Conservation (phyloP, 2,113 vertebrate genomes). For the Python bivittatus region DNA sequence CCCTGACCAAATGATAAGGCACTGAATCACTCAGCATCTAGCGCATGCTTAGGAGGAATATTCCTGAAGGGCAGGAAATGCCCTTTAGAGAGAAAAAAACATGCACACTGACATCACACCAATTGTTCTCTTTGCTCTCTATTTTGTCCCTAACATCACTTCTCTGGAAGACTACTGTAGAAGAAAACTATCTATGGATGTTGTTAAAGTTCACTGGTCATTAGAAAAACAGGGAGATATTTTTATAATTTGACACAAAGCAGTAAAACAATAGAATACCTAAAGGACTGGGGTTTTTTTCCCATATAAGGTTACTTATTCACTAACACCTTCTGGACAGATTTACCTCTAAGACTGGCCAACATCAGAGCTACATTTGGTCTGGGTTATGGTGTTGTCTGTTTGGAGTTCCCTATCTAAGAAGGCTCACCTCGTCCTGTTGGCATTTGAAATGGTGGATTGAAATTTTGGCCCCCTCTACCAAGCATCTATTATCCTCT, state of each 20-base stretch:
- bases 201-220: not conserved
- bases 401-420: not conserved
- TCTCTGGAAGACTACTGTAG: constrained; percentile 44
- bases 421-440: not conserved
- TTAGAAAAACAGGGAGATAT: not conserved
- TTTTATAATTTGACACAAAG: not conserved
- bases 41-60: constrained; percentile 58
- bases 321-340: not conserved
- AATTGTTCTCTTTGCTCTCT: constrained; percentile 66
- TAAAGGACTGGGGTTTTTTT: not conserved
- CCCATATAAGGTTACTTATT: not conserved
- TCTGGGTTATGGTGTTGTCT: not conserved
- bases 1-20: constrained; percentile 62
- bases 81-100: constrained; percentile 50
- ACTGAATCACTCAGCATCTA: constrained; percentile 53
- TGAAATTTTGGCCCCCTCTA: too few relatives aligned
- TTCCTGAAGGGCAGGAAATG: constrained; percentile 72
- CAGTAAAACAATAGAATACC: not conserved
- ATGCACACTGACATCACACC: constrained; percentile 18
- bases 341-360: not conserved
- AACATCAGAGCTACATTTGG: not conserved
- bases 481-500: not conserved
- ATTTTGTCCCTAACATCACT: constrained; percentile 58
- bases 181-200: not conserved
- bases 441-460: not conserved